Evolutionary conservation across 2,888 invertebrate species (phyloP).

Genomic region (Yponomeuta evonymella): DNA sequence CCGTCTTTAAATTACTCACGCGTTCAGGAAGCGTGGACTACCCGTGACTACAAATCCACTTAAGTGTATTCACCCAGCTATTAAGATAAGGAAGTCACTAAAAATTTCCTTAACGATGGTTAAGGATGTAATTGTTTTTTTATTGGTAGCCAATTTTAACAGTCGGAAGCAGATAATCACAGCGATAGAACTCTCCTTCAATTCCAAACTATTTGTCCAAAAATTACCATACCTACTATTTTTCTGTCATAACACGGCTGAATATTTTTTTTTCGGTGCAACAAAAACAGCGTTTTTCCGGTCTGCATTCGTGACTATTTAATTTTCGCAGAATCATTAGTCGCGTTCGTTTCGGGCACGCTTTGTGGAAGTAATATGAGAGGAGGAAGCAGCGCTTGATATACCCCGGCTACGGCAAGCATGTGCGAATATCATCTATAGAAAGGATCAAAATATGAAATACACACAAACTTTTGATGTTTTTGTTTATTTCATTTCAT

Average conservation of each 20-base stretch:
- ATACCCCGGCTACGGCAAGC: background rate
- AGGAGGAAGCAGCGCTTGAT: conserved; percentile 15
- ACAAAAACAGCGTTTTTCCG: background rate
- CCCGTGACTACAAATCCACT: conserved; percentile 63
- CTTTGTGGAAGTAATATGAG: conserved; percentile 16
- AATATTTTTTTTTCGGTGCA: background rate
- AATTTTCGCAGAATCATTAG: conserved; percentile 9
- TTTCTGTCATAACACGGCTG: background rate
- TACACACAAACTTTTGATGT: no score
- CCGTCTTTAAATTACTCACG: conserved; percentile 69
- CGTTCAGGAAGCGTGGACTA: conserved; percentile 59
- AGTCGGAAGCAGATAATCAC: background rate
- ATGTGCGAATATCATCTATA: conserved; percentile 6
- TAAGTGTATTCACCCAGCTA: conserved; percentile 61
- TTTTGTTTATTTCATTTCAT: no score
- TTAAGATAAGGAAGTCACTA: conserved; percentile 57
- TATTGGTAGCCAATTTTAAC: conserved; percentile 31
- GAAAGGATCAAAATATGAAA: background rate
- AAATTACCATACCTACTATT: background rate
- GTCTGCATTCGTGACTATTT: background rate
- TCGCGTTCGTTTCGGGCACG: background rate
- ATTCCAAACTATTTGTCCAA: no score
- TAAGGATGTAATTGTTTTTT: conserved; percentile 56
- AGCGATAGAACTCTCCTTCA: background rate
- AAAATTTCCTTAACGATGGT: conserved; percentile 48